Conservation (phyloP, 2,797 vertebrate genomes). For the Onychomys arenicola region DNA sequence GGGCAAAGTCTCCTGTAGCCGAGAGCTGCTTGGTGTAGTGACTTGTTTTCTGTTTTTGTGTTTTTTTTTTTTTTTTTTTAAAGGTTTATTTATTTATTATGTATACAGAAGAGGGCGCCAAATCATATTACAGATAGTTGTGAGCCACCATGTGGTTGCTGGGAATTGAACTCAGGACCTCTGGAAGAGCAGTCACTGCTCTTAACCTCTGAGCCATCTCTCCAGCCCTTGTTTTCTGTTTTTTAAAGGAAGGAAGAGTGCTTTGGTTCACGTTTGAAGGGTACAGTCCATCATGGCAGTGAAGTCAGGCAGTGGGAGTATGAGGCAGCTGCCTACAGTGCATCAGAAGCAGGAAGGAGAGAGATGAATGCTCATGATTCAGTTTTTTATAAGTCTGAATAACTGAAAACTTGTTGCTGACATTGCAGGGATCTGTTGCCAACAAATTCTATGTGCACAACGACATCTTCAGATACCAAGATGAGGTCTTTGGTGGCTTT, state of each 20-base stretch:
- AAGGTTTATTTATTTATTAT: too few relatives aligned
- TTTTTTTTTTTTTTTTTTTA: not conserved
- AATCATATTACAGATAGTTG: too few relatives aligned
- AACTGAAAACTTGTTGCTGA: constrained; percentile 58
- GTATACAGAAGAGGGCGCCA: too few relatives aligned
- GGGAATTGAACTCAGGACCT: too few relatives aligned
- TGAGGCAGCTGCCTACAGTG: not conserved
- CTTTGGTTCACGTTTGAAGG: not conserved
- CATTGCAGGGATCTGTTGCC: constrained; percentile 94
- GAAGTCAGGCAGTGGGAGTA: not conserved
- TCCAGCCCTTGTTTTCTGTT: not conserved
- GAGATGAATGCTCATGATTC: not conserved
- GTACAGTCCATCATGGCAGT: not conserved
- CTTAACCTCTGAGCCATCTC: too few relatives aligned
- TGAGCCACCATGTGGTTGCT: too few relatives aligned
- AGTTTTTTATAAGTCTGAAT: not conserved
- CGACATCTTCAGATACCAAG: constrained; percentile 98
- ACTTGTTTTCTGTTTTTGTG: not conserved
- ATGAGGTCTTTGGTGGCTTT: constrained; percentile 97
- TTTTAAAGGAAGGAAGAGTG: not conserved
- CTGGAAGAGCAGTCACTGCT: too few relatives aligned
- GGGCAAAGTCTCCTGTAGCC: not conserved
- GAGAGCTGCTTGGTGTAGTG: not conserved
- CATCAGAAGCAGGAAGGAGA: not conserved
- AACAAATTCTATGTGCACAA: constrained; percentile 99